A percentile compares a stretch with the other conserved stretches of the same genome.
Conservation (phyloP, 2,888 invertebrate genomes). For the Uloborus plumipes region DNA sequence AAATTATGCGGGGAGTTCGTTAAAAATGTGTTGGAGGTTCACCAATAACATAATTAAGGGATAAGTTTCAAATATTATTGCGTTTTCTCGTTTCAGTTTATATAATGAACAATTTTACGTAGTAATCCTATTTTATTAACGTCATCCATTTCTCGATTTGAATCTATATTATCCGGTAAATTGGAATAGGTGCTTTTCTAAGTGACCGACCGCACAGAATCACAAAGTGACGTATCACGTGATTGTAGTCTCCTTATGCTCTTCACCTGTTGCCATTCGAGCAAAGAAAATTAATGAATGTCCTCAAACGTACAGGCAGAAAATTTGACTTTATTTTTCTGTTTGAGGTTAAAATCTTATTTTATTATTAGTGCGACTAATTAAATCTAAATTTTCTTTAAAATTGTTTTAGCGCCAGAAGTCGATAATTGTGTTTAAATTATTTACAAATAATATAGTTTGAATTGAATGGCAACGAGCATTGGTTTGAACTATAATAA, state of each 20-base stretch:
- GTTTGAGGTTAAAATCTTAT: too few species aligned
- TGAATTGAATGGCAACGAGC: too few species aligned
- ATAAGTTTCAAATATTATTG: too few species aligned
- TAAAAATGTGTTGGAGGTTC: not conserved
- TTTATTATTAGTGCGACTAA: too few species aligned
- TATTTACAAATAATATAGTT: too few species aligned
- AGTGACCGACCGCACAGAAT: slow-evolving; percentile 25
- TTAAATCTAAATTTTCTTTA: too few species aligned
- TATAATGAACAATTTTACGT: not conserved
- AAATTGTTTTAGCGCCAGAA: too few species aligned
- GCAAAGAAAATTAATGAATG: not conserved
- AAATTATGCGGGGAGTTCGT: slow-evolving; percentile 10
- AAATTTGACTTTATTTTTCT: too few species aligned
- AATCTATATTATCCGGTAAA: slow-evolving; percentile 4
- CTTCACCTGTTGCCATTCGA: not conserved
- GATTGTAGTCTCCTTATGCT: not conserved
- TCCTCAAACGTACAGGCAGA: too few species aligned
- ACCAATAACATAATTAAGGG: not conserved
- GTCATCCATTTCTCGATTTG: not conserved
- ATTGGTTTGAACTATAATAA: too few species aligned
- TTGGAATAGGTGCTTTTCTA: slow-evolving; percentile 28
- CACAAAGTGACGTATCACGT: slow-evolving; percentile 11
- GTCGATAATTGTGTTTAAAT: too few species aligned
- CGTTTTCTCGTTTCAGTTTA: too few species aligned
- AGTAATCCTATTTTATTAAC: not conserved